Evolutionary conservation across 2,113 vertebrate genomes (phyloP).

Genomic region (Megatriorchis doriae): DNA sequence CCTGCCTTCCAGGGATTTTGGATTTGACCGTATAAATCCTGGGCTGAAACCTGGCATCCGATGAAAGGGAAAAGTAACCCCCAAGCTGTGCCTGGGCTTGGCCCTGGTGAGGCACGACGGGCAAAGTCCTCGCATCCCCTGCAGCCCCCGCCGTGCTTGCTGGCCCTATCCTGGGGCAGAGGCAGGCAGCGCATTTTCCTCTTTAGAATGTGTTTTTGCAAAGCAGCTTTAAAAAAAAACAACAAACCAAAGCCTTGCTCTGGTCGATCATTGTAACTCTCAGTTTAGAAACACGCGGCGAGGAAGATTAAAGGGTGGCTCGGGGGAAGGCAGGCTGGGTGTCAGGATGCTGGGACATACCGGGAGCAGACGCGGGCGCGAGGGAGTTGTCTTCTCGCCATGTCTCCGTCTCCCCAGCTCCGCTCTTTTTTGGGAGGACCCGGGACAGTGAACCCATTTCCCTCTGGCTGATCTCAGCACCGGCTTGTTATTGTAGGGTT

Average conservation of each 20-base stretch:
- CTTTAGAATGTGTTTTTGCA: background rate
- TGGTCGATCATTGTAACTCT: background rate
- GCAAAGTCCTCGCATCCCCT: background rate
- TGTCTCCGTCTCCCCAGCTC: background rate
- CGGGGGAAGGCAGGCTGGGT: background rate
- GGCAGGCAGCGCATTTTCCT: background rate
- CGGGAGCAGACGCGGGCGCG: accelerated
- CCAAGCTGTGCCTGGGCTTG: background rate
- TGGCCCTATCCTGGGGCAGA: background rate
- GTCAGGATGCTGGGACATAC: background rate
- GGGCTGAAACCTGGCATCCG: background rate
- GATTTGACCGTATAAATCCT: background rate
- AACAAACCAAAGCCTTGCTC: background rate
- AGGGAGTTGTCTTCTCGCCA: background rate
- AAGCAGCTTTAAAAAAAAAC: background rate
- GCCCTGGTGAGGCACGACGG: background rate
- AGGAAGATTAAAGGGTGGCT: conserved; percentile 55
- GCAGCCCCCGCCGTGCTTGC: background rate
- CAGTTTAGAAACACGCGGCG: conserved; percentile 31
- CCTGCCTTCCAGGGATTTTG: conserved; percentile 62
- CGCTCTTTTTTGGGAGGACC: accelerated
- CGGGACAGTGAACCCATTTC: accelerated
- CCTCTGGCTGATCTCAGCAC: accelerated
- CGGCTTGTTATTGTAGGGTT: background rate
- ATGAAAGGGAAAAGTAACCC: background rate